Evolutionary conservation across 1,140 invertebrate species (phyloP), one percentile per base, ranked within the genome.

Genomic region (Pararge aegeria): DNA sequence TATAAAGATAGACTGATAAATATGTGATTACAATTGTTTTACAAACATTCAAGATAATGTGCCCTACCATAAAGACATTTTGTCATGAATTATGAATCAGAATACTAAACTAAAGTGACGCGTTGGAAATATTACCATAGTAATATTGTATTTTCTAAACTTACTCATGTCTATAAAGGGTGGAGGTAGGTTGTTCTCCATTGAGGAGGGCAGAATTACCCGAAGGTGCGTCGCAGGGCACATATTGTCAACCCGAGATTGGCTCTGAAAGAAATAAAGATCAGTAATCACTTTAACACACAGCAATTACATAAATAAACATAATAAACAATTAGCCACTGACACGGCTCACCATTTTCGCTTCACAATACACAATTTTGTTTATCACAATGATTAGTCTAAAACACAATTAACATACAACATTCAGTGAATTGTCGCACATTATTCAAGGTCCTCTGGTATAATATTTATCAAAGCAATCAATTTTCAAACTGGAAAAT

Each of bases 101-200:
- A 12, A 6, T 15, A 3, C 12, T 42, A 13, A 42, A 0, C 38
- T 24, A 21, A 7, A 9, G 10, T n/a, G 30, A 34, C 30, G 30
- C 30, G 2, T 10, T 12, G 30, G 30, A 3, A 12, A 34, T 12
- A 34, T n/a, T 12, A 34, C 10, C 10, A 34, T n/a, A 12, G 30
- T 6, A 40, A 16, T 18, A 37, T 13, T n/a, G 7, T 13, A 48
- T 48, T 48, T 48, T 61, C 38, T 49, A 38, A 55, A 75, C 83
- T 78, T 64, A 86, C 81, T 77, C 40, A 83, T 80, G 50, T 83
- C 79, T 63, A 83, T 70, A 70, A 80, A 85, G n/a, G 74, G 73
- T 13, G 81, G 77, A 30, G 80, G 82, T 71, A 83, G 69, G 64
- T 74, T 78, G 44, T 66, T 61, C 18, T 89, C 83, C 57, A 82